Conservation (phyloP, 2,113 vertebrate species). For the Polypterus bichir region DNA sequence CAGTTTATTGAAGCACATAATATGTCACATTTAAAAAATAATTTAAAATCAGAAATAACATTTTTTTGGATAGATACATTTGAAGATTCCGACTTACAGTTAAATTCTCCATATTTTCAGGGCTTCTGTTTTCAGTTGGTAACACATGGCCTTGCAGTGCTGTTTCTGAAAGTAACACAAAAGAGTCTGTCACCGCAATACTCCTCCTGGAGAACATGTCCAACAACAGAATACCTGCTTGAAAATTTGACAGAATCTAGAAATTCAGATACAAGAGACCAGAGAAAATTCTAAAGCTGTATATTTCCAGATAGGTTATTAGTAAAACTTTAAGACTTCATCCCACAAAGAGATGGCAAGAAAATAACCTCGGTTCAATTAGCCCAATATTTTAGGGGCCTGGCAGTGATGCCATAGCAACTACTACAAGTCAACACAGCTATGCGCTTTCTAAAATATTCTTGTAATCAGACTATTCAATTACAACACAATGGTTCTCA, state of each 20-base stretch:
- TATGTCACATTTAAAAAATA: no score
- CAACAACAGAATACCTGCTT: not conserved
- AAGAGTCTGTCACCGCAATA: conserved; percentile 52
- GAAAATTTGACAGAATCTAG: no score
- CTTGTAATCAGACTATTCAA: conserved; percentile 57
- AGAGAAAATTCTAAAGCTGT: no score
- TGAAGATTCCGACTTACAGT: conserved; percentile 44
- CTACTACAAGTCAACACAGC: conserved; percentile 43
- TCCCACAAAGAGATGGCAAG: conserved; percentile 34
- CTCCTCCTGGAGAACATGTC: conserved; percentile 54
- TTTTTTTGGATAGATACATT: not conserved
- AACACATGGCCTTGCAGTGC: conserved; percentile 40
- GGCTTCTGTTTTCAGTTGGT: conserved; percentile 35
- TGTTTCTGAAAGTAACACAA: conserved; percentile 47
- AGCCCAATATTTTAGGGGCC: conserved; percentile 42
- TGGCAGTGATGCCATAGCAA: conserved; percentile 51
- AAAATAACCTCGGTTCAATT: conserved; percentile 48
- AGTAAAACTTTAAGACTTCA: not conserved
- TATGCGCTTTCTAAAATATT: conserved; percentile 53
- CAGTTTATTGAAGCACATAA: no score
- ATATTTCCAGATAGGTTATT: no score
- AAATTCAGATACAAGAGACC: no score
- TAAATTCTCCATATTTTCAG: conserved; percentile 57
- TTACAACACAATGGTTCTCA: conserved; percentile 37
- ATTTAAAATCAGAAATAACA: no score